Evolutionary conservation across 2,113 vertebrate genomes (phyloP).

Genomic region (Sminthopsis crassicaudata): DNA sequence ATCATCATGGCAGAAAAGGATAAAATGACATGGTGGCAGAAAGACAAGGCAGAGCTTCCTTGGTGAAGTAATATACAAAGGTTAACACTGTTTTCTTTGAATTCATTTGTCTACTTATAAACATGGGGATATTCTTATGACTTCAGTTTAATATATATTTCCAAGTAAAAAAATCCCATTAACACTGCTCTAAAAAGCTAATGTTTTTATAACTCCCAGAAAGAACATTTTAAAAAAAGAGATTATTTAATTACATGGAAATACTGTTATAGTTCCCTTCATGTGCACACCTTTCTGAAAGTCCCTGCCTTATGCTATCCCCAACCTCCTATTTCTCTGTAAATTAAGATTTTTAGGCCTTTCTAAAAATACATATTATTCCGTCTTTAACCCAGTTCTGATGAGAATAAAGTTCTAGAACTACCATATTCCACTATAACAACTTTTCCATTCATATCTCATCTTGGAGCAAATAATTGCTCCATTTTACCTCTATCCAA

Average conservation of each 20-base stretch:
- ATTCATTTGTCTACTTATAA: conserved; percentile 35
- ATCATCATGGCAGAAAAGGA: conserved; percentile 23
- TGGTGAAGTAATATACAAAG: not conserved
- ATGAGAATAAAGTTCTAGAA: too few species aligned
- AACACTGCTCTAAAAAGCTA: not conserved
- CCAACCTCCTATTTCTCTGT: too few species aligned
- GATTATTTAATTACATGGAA: not conserved
- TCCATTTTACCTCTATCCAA: too few species aligned
- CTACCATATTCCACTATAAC: too few species aligned
- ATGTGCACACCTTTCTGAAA: not conserved
- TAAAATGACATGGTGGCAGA: conserved; percentile 3
- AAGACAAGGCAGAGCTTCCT: not conserved
- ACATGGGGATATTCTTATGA: conserved; percentile 28
- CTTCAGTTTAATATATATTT: not conserved
- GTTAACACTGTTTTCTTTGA: not conserved
- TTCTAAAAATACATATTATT: too few species aligned
- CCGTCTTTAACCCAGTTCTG: too few species aligned
- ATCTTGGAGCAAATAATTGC: too few species aligned
- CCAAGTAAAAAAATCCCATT: not conserved
- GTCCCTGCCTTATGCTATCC: too few species aligned
- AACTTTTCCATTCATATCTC: too few species aligned
- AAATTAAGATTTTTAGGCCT: too few species aligned
- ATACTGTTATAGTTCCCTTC: not conserved
- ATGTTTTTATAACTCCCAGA: not conserved
- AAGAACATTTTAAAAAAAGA: not conserved